These are phyloP conservation scores for Drepanosiphum platanoidis DNA, from an alignment of 2,888 invertebrate species.

Conservation along the genomic window DNA sequence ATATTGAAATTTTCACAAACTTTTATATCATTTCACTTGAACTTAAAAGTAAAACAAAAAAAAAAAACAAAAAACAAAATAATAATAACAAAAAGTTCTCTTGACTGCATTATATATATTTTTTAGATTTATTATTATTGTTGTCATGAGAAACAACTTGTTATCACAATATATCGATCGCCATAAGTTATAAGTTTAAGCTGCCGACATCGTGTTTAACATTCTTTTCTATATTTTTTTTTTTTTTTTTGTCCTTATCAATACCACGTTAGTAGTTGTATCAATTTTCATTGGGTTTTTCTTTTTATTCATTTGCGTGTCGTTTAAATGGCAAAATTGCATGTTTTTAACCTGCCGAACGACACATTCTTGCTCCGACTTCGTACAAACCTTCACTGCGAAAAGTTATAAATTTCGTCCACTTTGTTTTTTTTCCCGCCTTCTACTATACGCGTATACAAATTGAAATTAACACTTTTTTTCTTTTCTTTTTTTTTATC, in stretches of 20 bases:
- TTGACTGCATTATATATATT: not conserved
- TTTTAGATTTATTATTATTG: not conserved
- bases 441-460: too few species aligned
- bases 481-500: too few species aligned
- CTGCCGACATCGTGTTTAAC: not conserved
- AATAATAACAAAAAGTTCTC: too few species aligned
- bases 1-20: too few species aligned
- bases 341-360: not conserved
- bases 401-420: slow-evolving; percentile 13
- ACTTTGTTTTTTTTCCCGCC: not conserved
- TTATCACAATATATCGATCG: not conserved
- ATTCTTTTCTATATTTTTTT: too few species aligned
- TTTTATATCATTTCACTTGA: too few species aligned
- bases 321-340: slow-evolving; percentile 1
- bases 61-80: too few species aligned
- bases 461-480: slow-evolving; percentile 34
- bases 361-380: not conserved
- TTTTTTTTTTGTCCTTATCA: not conserved
- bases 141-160: too few species aligned
- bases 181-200: not conserved
- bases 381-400: not conserved
- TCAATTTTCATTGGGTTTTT: not conserved
- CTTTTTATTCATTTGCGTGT: not conserved
- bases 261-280: not conserved
- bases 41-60: not conserved